These are phyloP conservation scores for Nymphalis io DNA, from an alignment of 1,140 invertebrate species.

Conservation along the genomic window DNA sequence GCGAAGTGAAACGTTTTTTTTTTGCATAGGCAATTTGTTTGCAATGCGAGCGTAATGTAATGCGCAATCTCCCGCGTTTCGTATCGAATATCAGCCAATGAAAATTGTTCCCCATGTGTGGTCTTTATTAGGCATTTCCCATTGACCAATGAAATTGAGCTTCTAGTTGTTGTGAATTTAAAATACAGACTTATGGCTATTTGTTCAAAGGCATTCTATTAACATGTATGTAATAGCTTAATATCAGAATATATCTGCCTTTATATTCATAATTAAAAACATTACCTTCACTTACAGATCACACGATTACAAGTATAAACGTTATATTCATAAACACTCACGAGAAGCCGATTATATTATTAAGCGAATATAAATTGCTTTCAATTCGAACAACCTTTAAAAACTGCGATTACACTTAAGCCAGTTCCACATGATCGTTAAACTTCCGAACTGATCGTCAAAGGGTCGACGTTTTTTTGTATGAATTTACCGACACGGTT, in stretches of 20 bases:
- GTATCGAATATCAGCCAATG: too few species aligned
- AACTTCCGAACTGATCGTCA: background rate
- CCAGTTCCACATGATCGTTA: background rate
- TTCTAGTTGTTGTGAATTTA: too few species aligned
- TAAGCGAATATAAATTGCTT: conserved; percentile 66
- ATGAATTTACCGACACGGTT: too few species aligned
- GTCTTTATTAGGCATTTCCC: too few species aligned
- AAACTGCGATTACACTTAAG: conserved; percentile 22
- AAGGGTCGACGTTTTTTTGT: too few species aligned
- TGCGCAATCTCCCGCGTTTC: too few species aligned
- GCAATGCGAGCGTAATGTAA: too few species aligned
- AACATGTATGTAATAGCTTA: background rate
- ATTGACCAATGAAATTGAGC: too few species aligned
- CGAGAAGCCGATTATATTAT: conserved; percentile 65
- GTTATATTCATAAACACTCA: conserved; percentile 54
- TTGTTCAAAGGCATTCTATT: background rate
- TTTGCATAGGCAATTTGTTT: too few species aligned
- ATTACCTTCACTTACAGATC: conserved; percentile 49
- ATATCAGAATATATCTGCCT: conserved; percentile 2
- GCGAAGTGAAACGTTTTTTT: too few species aligned
- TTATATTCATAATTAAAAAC: background rate
- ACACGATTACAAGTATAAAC: conserved; percentile 35
- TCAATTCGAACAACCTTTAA: conserved; percentile 55
- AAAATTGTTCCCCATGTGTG: too few species aligned
- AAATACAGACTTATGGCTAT: background rate